A percentile compares a stretch with the other conserved stretches of the same genome.
These are phyloP conservation scores for Siniperca undulata DNA, from an alignment of 2,797 vertebrate species.

Conservation along the genomic window DNA sequence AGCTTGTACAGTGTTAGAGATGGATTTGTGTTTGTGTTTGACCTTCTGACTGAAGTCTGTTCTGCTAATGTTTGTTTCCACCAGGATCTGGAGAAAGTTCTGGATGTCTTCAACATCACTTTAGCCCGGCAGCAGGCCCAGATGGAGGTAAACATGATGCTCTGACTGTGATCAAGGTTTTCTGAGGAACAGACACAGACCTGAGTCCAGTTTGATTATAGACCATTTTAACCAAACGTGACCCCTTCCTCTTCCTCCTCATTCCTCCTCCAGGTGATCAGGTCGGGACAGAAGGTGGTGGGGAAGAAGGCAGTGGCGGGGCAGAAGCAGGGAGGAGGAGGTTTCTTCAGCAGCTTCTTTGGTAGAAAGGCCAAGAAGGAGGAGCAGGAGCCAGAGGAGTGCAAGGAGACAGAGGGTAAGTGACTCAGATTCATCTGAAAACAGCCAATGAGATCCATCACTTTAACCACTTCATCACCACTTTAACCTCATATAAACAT, in stretches of 20 bases:
- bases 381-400: slow-evolving; percentile 88
- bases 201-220: background rate
- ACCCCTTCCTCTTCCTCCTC: background rate
- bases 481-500: background rate
- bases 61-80: slow-evolving; percentile 13
- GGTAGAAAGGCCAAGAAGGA: slow-evolving; percentile 90
- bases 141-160: slow-evolving; percentile 87
- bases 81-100: slow-evolving; percentile 92
- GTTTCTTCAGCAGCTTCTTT: slow-evolving; percentile 93
- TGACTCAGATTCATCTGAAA: background rate
- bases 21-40: background rate
- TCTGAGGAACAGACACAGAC: background rate
- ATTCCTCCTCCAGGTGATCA: slow-evolving; percentile 85
- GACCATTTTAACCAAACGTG: background rate
- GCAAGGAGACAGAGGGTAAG: slow-evolving; percentile 81
- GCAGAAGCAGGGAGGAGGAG: slow-evolving; percentile 89
- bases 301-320: slow-evolving; percentile 87
- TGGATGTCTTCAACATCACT: slow-evolving; percentile 96
- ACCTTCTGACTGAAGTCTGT: background rate
- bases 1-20: too few relatives aligned
- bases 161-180: background rate
- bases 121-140: slow-evolving; percentile 95
- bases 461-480: background rate
- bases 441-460: fast-evolving
- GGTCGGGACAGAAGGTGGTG: slow-evolving; percentile 92